Conservation (phyloP, 1,140 invertebrate species). For the Aporrectodea caliginosa region DNA sequence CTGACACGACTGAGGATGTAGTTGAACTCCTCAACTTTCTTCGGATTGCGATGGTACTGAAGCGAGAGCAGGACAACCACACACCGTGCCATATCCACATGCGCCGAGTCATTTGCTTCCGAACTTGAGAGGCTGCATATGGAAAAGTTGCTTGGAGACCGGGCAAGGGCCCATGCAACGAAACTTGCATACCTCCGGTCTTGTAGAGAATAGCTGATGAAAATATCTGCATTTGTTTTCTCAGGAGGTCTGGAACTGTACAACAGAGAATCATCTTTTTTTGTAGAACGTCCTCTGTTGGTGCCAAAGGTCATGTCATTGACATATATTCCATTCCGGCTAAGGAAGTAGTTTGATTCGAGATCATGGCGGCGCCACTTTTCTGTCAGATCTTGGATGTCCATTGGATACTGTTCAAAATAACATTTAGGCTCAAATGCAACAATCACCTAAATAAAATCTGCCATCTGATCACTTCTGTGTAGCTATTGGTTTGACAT, state of each 20-base stretch:
- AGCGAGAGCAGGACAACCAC: conserved; percentile 14
- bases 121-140: background rate
- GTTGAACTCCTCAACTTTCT: conserved; percentile 21
- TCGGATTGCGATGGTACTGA: background rate
- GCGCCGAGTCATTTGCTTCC: background rate
- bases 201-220: background rate
- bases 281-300: background rate
- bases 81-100: conserved; percentile 8
- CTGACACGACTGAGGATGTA: conserved; percentile 11
- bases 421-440: background rate
- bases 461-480: too few relatives aligned
- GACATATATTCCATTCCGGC: too few relatives aligned
- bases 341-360: background rate
- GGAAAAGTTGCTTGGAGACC: background rate
- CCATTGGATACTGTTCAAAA: conserved; percentile 6
- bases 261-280: background rate
- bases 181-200: background rate
- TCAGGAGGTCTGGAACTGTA: background rate
- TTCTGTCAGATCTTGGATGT: conserved; percentile 10
- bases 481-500: too few relatives aligned
- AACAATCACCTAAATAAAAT: background rate
- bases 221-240: background rate
- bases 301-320: background rate
- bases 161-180: background rate
- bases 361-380: background rate